A percentile compares a stretch with the other conserved stretches of the same genome.
phyloP scores from a whole-genome alignment of 2,113 vertebrate genomes.

The Cavia porcellus region DNA sequence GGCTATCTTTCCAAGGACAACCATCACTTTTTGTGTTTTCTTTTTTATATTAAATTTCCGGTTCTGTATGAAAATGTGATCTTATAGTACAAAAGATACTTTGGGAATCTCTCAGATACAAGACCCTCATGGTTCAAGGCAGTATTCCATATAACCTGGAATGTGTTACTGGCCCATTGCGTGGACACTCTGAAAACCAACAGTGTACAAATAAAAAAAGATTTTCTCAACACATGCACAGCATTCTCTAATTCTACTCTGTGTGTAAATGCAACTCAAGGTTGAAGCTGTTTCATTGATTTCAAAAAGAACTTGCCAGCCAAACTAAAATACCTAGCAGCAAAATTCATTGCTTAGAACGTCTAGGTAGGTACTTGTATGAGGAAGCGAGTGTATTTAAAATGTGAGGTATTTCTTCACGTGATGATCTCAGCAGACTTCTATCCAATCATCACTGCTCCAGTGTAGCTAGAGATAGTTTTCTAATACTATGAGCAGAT shows the following conservation, averaged over 20 bases:
- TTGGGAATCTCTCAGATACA: background rate
- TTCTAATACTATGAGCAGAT: background rate
- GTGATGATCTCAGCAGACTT: background rate
- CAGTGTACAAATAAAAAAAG: background rate
- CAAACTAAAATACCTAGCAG: background rate
- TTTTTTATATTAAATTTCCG: background rate
- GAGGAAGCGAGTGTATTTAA: background rate
- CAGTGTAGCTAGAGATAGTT: background rate
- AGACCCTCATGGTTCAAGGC: background rate
- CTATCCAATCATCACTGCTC: background rate
- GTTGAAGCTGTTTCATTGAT: background rate
- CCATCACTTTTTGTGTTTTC: background rate
- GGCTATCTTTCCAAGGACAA: background rate
- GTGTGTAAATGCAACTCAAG: background rate
- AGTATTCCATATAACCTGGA: background rate
- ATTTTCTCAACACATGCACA: background rate
- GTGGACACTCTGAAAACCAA: background rate
- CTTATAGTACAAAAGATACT: background rate
- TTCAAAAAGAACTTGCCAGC: background rate
- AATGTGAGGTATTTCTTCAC: fast-evolving
- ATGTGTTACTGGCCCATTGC: background rate
- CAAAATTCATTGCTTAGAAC: background rate
- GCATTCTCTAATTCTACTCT: background rate
- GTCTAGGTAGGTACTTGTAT: fast-evolving
- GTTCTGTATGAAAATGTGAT: background rate